A percentile compares a stretch with the other conserved stretches of the same genome.
These are phyloP conservation scores for Melanophora roralis DNA, from an alignment of 2,888 invertebrate genomes.

Conservation along the genomic window DNA sequence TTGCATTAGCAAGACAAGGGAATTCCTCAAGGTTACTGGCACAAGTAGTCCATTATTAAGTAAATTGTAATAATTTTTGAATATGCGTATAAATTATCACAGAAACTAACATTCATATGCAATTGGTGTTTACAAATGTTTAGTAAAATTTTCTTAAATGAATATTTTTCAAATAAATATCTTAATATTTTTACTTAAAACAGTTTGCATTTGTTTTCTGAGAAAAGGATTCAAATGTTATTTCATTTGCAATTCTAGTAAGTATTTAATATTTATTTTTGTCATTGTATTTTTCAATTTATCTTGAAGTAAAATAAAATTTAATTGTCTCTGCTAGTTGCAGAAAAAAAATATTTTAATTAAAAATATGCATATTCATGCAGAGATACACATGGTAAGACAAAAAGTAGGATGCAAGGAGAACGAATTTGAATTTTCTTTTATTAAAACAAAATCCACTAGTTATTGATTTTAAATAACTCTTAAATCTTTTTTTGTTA, in stretches of 20 bases:
- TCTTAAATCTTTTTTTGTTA: conserved; percentile 59
- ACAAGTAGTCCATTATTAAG: conserved; percentile 49
- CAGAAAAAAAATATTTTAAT: conserved; percentile 23
- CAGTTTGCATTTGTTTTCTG: too few relatives aligned
- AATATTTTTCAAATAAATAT: neutral
- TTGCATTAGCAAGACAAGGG: conserved; percentile 63
- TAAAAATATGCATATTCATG: conserved; percentile 44
- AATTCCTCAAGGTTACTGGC: conserved; percentile 74
- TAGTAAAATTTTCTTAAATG: neutral
- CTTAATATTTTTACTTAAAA: too few relatives aligned
- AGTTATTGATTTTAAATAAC: conserved; percentile 57
- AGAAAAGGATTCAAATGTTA: too few relatives aligned
- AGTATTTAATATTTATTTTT: neutral
- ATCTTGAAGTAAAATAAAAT: neutral
- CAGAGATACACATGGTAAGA: neutral
- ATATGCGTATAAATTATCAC: conserved; percentile 17
- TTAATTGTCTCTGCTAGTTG: neutral
- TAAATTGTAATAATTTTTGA: conserved; percentile 36
- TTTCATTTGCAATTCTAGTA: too few relatives aligned
- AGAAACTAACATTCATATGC: neutral
- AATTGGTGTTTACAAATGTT: neutral
- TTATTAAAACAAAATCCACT: conserved; percentile 41
- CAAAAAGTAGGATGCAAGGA: neutral
- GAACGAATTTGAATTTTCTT: conserved; percentile 8
- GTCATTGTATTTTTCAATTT: neutral